Conservation (phyloP, 1,140 invertebrate genomes). For the Caenorhabditis brenneri region DNA sequence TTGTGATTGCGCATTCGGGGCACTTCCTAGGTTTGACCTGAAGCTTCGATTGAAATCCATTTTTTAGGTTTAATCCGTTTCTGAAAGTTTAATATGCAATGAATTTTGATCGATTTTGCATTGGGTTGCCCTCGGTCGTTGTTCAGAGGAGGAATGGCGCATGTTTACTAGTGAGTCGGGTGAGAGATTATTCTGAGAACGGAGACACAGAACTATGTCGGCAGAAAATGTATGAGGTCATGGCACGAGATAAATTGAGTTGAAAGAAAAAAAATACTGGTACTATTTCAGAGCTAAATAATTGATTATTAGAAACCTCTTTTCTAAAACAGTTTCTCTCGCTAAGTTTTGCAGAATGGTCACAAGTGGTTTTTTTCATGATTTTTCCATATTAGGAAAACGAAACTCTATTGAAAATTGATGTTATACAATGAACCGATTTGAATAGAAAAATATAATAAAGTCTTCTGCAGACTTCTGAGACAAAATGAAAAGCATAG, state of each 20-base stretch:
- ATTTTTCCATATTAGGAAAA: too few relatives aligned
- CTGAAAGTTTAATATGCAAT: not conserved
- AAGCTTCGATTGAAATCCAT: constrained; percentile 40
- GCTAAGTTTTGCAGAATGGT: too few relatives aligned
- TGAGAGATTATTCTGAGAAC: not conserved
- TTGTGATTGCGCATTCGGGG: constrained; percentile 10
- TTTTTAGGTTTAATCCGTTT: not conserved
- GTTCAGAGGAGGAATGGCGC: not conserved
- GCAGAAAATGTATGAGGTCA: not conserved
- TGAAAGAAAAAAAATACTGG: not conserved
- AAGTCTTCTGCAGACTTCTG: too few relatives aligned
- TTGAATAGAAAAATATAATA: too few relatives aligned
- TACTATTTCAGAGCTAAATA: too few relatives aligned
- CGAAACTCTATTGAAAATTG: too few relatives aligned
- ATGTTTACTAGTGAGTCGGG: constrained; percentile 6
- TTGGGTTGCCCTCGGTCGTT: not conserved
- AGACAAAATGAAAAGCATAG: too few relatives aligned
- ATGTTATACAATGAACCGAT: too few relatives aligned
- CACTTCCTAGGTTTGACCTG: not conserved
- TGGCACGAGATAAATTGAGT: not conserved
- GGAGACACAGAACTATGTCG: not conserved
- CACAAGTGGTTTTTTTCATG: too few relatives aligned
- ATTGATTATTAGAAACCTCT: too few relatives aligned
- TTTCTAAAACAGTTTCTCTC: too few relatives aligned
- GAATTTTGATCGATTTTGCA: constrained; percentile 10